Base-by-base conservation (phyloP, 2,888 invertebrate species). In the Formica aserva region DNA sequence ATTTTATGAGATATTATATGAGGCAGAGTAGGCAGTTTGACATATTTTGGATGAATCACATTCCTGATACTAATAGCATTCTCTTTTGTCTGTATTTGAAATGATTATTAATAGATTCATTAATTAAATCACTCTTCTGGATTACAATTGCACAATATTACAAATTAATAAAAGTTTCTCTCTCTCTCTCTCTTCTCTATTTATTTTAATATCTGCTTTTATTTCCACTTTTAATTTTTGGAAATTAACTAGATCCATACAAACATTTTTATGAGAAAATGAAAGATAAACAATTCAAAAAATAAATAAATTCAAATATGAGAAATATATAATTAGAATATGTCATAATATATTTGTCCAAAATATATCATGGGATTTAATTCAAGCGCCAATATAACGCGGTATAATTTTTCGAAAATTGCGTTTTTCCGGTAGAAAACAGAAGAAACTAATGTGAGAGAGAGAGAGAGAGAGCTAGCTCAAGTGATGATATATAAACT, bases 71-170 rank as follows among this genome's bases (percentile, higher is more conserved):
- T 38, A 45, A 45, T 15, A 45, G 15, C 45, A 45, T 45, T 45
- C 35, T 26, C 55, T 18, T 18, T 26, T 38, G 22, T 72, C 55
- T 38, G 38, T 26, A 26, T 38, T 4, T 55, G 35, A 35, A 55
- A 55, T 18, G 18, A 38, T 38, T 60, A 38, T 18, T 18, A n/a
- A 32, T 15, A 32, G 15, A 18, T 57, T 32, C 18, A 6, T 45
- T 74, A 63, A 75, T 63, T 63, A 26, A 76, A 63, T 15, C 41
- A 63, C 45, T 60, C 75, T 74, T 62, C 29, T 8, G 41, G 15
- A 74, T 4, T 74, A 8, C 13, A 29, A 26, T 22, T 72, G 18
- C 57, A 57, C 26, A 57, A 57, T 72, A 57, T 57, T 72, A 38
- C 38, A 26, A 38, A 60, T 52, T 57, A 22, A 57, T 60, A 11